A percentile compares a stretch with the other conserved stretches of the same genome.
These are phyloP conservation scores for Megalops atlanticus DNA, from an alignment of 2,113 vertebrate genomes.

Conservation along the genomic window DNA sequence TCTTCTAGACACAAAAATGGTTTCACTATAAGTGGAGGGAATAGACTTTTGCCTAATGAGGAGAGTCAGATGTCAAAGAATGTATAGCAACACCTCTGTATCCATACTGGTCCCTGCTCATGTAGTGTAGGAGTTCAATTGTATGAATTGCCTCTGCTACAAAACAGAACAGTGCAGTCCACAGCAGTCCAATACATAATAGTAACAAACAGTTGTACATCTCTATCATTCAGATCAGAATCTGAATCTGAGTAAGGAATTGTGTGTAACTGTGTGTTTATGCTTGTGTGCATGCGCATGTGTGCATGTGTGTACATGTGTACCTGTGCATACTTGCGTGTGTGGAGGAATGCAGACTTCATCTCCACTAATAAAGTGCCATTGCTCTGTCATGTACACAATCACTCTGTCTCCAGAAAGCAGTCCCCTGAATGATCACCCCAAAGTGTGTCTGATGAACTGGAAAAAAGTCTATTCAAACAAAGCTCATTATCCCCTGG, in stretches of 20 bases:
- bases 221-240: background rate
- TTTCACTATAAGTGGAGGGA: background rate
- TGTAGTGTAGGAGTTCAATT: too few relatives aligned
- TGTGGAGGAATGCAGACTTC: background rate
- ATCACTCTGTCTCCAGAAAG: conserved; percentile 75
- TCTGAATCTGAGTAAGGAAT: background rate
- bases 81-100: background rate
- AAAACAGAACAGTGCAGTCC: too few relatives aligned
- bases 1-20: background rate
- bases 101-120: too few relatives aligned
- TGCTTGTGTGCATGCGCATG: background rate
- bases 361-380: conserved; percentile 63
- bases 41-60: background rate
- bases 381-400: conserved; percentile 70
- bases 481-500: conserved; percentile 87
- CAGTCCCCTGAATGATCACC: conserved; percentile 85
- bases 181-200: too few relatives aligned
- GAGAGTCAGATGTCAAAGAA: background rate
- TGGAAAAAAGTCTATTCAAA: conserved; percentile 92
- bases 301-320: too few relatives aligned
- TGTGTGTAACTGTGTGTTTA: background rate
- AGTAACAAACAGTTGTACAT: background rate
- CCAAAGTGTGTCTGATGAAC: conserved; percentile 89
- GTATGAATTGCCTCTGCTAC: too few relatives aligned
- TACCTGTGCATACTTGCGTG: background rate